These are phyloP conservation scores for Peromyscus aztecus DNA, from an alignment of 2,797 vertebrate species.

Conservation along the genomic window DNA sequence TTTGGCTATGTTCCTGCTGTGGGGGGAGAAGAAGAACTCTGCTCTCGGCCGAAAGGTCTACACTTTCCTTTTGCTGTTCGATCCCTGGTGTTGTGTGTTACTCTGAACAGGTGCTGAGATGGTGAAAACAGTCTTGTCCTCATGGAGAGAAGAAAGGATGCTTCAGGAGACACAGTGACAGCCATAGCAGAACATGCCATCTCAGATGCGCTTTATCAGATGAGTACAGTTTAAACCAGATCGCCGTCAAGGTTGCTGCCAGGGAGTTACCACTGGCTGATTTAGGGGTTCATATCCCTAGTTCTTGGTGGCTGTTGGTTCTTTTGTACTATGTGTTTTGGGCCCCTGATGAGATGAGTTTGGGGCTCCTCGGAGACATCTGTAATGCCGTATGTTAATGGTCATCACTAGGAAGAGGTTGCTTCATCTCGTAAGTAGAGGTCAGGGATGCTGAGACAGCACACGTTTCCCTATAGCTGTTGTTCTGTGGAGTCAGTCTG, in stretches of 20 bases:
- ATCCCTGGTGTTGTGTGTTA: too few relatives aligned
- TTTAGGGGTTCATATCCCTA: background rate
- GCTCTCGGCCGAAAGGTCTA: background rate
- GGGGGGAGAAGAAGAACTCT: too few relatives aligned
- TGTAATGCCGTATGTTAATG: background rate
- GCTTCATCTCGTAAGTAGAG: background rate
- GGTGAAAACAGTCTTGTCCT: too few relatives aligned
- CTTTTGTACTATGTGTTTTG: background rate
- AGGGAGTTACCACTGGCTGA: background rate
- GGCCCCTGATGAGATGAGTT: background rate
- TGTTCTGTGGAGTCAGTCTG: background rate
- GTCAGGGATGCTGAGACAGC: too few relatives aligned
- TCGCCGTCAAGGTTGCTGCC: background rate
- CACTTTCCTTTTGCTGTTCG: background rate
- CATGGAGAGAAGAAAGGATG: background rate
- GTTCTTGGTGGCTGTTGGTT: background rate
- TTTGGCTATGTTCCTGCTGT: background rate
- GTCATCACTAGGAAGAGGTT: background rate
- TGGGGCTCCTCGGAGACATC: background rate
- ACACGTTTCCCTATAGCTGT: too few relatives aligned
- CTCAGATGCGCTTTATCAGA: background rate
- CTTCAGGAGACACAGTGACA: background rate
- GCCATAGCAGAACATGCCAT: background rate
- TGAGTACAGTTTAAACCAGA: background rate
- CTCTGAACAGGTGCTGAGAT: background rate